These are phyloP conservation scores for Unio pictorum DNA, from an alignment of 2,888 invertebrate species.

Conservation along the genomic window DNA sequence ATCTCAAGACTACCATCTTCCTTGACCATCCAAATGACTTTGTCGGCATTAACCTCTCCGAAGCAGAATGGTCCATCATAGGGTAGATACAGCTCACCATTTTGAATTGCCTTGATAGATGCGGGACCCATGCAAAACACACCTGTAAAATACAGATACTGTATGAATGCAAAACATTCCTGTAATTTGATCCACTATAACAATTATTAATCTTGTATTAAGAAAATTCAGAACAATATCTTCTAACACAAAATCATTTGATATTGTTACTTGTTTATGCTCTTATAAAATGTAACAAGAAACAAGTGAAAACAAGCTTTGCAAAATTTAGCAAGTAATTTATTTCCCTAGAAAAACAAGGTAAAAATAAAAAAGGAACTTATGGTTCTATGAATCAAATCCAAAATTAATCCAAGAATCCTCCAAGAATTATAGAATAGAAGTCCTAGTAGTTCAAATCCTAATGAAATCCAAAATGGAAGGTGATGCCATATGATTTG, in stretches of 20 bases:
- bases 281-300: no score
- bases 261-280: no score
- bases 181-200: constrained; percentile 18
- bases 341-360: no score
- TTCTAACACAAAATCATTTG: background rate
- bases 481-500: no score
- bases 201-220: background rate
- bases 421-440: no score
- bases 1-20: constrained; percentile 22
- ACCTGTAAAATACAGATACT: constrained; percentile 73
- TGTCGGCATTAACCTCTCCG: constrained; percentile 95
- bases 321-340: no score
- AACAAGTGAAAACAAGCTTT: no score
- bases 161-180: constrained; percentile 88
- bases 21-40: constrained; percentile 81
- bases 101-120: constrained; percentile 85
- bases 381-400: no score
- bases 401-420: no score
- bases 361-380: no score
- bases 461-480: no score
- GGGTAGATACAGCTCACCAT: constrained; percentile 86
- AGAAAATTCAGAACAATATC: background rate
- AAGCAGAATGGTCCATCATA: constrained; percentile 90
- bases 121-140: constrained; percentile 90
- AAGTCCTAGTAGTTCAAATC: no score